A percentile compares a stretch with the other conserved stretches of the same genome.
Evolutionary conservation across 1,140 invertebrate species (phyloP).

Genomic region (Drosophila quadrilineata): DNA sequence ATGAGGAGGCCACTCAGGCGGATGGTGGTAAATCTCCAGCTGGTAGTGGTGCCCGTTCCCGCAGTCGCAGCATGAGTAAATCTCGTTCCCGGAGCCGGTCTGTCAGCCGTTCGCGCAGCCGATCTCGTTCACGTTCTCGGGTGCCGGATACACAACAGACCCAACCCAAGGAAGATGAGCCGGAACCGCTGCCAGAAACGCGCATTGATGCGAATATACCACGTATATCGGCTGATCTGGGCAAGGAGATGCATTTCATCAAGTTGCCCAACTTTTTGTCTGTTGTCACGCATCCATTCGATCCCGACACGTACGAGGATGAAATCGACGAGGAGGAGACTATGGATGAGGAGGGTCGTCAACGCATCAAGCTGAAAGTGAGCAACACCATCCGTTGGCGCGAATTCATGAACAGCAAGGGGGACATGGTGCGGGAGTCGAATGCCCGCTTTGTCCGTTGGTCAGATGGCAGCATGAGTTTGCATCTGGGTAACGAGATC

Average conservation of each 20-base stretch:
- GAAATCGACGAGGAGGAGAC: constrained; percentile 99
- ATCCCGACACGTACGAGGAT: constrained; percentile 97
- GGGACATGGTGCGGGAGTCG: constrained; percentile 93
- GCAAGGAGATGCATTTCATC: constrained; percentile 96
- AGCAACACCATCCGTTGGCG: constrained; percentile 99
- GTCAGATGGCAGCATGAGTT: constrained; percentile 99
- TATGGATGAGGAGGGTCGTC: constrained; percentile 97
- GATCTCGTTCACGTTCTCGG: constrained; percentile 50
- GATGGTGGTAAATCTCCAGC: constrained; percentile 48
- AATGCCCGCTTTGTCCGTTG: constrained; percentile 97
- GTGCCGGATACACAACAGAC: constrained; percentile 49
- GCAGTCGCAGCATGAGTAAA: constrained; percentile 46
- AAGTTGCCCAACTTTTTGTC: constrained; percentile 96
- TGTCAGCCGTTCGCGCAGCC: constrained; percentile 50
- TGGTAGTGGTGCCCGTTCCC: constrained; percentile 32
- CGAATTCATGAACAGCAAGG: constrained; percentile 91
- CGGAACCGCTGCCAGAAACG: constrained; percentile 93
- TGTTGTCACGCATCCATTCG: constrained; percentile 96
- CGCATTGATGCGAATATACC: constrained; percentile 98
- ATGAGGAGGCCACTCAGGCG: constrained; percentile 83
- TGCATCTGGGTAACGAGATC: constrained; percentile 98
- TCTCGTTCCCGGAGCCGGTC: constrained; percentile 57
- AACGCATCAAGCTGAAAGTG: constrained; percentile 95
- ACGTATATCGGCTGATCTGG: constrained; percentile 95
- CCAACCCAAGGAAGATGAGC: constrained; percentile 84